phyloP scores from a whole-genome alignment of 2,113 vertebrate genomes.

The Alces alces region DNA sequence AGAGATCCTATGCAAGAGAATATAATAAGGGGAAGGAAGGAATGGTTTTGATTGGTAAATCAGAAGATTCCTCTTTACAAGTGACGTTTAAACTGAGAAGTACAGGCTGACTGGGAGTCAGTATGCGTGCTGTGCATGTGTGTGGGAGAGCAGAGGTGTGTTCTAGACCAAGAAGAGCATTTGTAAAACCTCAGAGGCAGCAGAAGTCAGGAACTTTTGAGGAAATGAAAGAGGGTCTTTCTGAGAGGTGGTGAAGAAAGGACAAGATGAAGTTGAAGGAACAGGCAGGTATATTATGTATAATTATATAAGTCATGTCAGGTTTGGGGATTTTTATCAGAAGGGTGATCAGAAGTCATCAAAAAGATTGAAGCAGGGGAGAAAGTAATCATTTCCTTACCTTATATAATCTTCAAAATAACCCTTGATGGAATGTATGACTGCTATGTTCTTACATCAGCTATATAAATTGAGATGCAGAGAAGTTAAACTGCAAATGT shows the following conservation, averaged over 20 bases:
- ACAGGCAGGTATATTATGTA: background rate
- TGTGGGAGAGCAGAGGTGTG: background rate
- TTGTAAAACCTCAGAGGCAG: conserved; percentile 36
- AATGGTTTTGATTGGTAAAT: background rate
- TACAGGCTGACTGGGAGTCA: background rate
- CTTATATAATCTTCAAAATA: background rate
- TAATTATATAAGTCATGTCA: background rate
- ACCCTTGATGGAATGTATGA: background rate
- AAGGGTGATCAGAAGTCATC: background rate
- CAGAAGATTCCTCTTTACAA: conserved; percentile 42
- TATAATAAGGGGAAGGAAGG: background rate
- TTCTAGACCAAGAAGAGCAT: conserved; percentile 1
- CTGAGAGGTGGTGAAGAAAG: background rate
- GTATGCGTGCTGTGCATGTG: background rate
- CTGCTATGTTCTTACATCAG: background rate
- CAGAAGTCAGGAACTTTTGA: background rate
- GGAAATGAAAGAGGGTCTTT: conserved; percentile 32
- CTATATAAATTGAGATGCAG: background rate
- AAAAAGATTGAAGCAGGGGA: background rate
- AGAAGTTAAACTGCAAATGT: background rate
- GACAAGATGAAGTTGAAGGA: background rate
- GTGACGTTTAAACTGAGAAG: conserved; percentile 34
- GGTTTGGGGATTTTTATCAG: background rate
- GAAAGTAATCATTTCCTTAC: background rate
- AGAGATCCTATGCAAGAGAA: background rate